phyloP scores from a whole-genome alignment of 2,113 vertebrate species.

The Buteo buteo region DNA sequence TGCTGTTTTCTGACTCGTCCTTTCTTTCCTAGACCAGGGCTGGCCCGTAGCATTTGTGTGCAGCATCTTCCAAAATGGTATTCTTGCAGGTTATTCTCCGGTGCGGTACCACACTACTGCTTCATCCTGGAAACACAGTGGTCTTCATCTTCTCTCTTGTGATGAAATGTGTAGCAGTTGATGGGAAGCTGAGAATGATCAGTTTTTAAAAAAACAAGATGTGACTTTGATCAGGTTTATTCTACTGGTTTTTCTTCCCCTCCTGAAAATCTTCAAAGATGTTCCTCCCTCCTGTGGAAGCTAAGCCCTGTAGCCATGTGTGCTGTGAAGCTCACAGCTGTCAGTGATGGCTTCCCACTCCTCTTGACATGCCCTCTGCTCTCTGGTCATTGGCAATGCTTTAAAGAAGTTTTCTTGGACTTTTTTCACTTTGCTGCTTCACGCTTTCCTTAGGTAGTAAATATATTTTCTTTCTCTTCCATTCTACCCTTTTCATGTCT shows the following conservation, averaged over 20 bases:
- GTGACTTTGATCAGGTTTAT: not conserved
- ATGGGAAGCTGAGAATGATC: not conserved
- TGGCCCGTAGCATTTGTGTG: rapidly evolving
- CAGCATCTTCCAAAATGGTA: not conserved
- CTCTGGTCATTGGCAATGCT: not conserved
- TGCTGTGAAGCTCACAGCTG: not conserved
- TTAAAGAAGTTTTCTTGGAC: not conserved
- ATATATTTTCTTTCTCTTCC: not conserved
- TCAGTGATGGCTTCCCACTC: not conserved
- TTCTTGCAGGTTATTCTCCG: not conserved
- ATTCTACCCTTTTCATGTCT: not conserved
- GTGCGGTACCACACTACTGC: not conserved
- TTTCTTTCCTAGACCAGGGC: not conserved
- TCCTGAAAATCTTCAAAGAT: not conserved
- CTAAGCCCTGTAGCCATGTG: not conserved
- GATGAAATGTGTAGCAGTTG: not conserved
- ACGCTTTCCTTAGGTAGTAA: not conserved
- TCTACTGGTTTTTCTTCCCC: not conserved
- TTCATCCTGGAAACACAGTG: not conserved
- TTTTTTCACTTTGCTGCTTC: not conserved
- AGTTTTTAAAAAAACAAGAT: not conserved
- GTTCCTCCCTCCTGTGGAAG: not conserved
- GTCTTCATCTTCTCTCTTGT: not conserved
- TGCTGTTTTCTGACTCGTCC: not conserved
- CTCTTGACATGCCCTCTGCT: not conserved